Percentiles rank a stretch among this genome's conserved stretches.
Conservation (phyloP, 2,113 vertebrate species). For the Bos javanicus region DNA sequence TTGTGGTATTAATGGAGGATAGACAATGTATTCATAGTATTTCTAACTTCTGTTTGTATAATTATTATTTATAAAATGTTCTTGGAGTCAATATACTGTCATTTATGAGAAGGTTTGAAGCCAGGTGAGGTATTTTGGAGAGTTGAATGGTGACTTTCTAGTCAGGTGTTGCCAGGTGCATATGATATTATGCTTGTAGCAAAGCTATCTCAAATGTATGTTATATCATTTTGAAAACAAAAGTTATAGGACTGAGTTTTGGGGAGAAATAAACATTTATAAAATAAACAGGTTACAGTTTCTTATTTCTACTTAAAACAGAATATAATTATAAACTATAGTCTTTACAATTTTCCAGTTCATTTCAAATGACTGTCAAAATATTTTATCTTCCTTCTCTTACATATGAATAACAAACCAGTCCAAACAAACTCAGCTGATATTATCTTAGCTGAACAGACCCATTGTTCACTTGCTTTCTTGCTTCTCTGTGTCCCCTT, state of each 20-base stretch:
- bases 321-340: not conserved
- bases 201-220: not conserved
- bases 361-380: not conserved
- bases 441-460: not conserved
- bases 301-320: not conserved
- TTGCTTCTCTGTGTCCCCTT: too few relatives aligned
- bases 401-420: not conserved
- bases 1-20: not conserved
- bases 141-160: not conserved
- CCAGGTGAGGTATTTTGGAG: not conserved
- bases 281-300: not conserved
- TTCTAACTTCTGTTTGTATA: not conserved
- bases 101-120: not conserved
- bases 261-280: not conserved
- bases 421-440: not conserved
- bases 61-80: not conserved
- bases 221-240: conserved; percentile 22
- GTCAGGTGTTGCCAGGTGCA: not conserved
- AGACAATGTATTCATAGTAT: not conserved
- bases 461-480: not conserved
- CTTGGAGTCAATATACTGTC: not conserved
- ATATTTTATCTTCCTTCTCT: conserved; percentile 6
- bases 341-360: conserved; percentile 11
- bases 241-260: not conserved
- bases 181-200: not conserved